Evolutionary conservation across 2,888 invertebrate genomes (phyloP), one percentile per base, ranked within the genome.

Genomic region (Eilema sororculum): DNA sequence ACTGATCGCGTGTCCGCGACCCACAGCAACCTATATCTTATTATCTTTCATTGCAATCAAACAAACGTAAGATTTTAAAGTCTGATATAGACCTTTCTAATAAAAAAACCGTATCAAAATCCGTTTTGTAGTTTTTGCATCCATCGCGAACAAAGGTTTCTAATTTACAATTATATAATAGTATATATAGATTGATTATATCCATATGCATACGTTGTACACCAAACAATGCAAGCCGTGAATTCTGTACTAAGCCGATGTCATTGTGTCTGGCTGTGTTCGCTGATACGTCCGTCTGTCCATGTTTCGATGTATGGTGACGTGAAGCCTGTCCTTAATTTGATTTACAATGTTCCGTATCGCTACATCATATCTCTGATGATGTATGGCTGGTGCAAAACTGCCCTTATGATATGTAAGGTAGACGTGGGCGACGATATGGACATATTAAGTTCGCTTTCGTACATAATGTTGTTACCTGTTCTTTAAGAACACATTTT

Each of bases 281-380:
- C 78, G 76, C 83, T 82, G 85, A 88, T 87, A 86, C 76, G 86
- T 85, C 84, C 72, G 78, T 81, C 80, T 80, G 80, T 84, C 84
- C 81, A 76, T 74, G 83, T 86, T 84, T 84, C 80, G 78, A 73
- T 73, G 78, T 73, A 67, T 62, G 76, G 78, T 81, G 84, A 86
- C 83, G 75, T 73, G 76, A 72, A 33, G 73, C 75, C 74, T 85
- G 86, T 86, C 72, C 72, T 68, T 81, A 80, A 84, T 87, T 86
- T 89, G 88, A 89, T 89, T 89, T 87, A 89, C 80, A 71, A 81
- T 75, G 77, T 75, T 74, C 73, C 60, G 62, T 65, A 75, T 75
- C 69, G 75, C 72, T 72, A 78, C 78, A 77, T 77, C 68, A 75
- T 78, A 80, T 77, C 82, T 64, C 9, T 60, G 67, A 73, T 81